A percentile compares a stretch with the other conserved stretches of the same genome.
Conservation (phyloP, 2,113 vertebrate species). For the Romanogobio albipinnatus region DNA sequence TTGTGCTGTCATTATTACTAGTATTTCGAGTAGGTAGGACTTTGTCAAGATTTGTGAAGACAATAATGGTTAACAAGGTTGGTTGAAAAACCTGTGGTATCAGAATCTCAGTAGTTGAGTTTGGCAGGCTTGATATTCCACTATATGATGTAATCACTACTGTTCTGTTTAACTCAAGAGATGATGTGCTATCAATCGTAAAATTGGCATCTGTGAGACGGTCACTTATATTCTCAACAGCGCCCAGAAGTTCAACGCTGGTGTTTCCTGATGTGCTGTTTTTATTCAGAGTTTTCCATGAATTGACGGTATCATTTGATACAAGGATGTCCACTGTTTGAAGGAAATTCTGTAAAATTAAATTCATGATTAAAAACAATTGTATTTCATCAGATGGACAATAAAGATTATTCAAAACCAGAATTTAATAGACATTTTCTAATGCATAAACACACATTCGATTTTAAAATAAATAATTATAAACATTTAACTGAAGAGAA, state of each 20-base stretch:
- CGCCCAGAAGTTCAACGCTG: constrained; percentile 73
- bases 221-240: constrained; percentile 73
- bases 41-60: constrained; percentile 69
- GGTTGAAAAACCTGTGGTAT: constrained; percentile 62
- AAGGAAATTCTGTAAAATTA: constrained; percentile 67
- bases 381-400: background rate
- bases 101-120: constrained; percentile 61
- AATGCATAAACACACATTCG: background rate
- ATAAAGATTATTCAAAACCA: background rate
- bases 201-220: constrained; percentile 26
- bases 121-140: constrained; percentile 36
- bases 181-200: background rate
- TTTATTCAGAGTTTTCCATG: too few relatives aligned
- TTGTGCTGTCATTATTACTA: constrained; percentile 18
- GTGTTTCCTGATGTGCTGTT: constrained; percentile 61
- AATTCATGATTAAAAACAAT: background rate
- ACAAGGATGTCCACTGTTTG: constrained; percentile 64
- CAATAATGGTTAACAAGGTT: constrained; percentile 72
- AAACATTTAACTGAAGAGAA: too few relatives aligned
- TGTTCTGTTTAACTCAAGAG: constrained; percentile 59
- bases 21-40: constrained; percentile 69
- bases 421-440: too few relatives aligned
- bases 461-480: too few relatives aligned
- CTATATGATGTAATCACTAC: constrained; percentile 42
- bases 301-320: background rate